Percentiles rank a stretch among this genome's conserved stretches.
These are phyloP conservation scores for Odobenus rosmarus DNA, from an alignment of 2,113 vertebrate genomes.

Conservation along the genomic window DNA sequence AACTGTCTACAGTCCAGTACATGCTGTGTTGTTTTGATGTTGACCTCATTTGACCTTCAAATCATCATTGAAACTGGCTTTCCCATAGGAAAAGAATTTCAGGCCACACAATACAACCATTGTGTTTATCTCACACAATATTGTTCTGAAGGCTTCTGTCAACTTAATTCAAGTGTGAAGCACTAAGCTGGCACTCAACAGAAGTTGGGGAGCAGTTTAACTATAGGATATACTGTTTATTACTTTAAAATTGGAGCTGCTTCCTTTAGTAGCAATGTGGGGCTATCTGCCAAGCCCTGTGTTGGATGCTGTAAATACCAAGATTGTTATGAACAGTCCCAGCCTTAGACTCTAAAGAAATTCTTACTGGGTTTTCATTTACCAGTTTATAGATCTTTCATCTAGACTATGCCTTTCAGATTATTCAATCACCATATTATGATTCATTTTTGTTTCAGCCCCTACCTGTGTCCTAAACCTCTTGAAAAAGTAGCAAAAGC, in stretches of 20 bases:
- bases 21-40: background rate
- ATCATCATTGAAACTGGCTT: constrained; percentile 10
- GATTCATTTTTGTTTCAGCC: background rate
- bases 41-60: constrained; percentile 28
- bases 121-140: constrained; percentile 4
- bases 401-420: background rate
- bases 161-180: constrained; percentile 34
- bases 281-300: background rate
- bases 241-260: background rate
- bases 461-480: background rate
- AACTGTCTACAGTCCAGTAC: background rate
- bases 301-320: background rate
- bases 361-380: background rate
- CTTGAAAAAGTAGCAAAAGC: background rate
- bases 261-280: background rate
- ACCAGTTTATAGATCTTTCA: background rate
- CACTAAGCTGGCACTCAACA: background rate
- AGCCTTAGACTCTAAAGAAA: constrained; percentile 30
- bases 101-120: background rate
- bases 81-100: constrained; percentile 40
- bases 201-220: constrained; percentile 3
- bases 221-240: background rate
- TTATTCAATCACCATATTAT: background rate
- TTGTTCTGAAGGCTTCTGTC: constrained; percentile 43
- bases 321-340: background rate